phyloP scores from a whole-genome alignment of 2,888 invertebrate species.

The Hyposoter dolosus region DNA sequence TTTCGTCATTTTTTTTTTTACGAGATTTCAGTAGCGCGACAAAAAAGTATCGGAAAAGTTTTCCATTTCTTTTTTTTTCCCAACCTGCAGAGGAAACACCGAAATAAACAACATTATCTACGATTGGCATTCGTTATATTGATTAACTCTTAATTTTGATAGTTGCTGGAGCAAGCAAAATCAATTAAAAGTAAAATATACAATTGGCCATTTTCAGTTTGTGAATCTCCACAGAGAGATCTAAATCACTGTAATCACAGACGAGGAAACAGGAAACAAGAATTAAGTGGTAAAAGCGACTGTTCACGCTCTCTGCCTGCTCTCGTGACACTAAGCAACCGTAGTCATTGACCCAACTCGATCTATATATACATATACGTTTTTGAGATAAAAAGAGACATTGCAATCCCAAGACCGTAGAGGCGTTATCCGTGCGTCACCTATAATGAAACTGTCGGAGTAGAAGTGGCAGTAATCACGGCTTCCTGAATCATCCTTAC shows the following conservation, averaged over 20 bases:
- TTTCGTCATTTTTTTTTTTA: not conserved
- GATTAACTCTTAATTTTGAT: not conserved
- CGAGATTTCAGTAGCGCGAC: not conserved
- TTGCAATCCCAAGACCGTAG: slow-evolving; percentile 14
- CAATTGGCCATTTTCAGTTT: not conserved
- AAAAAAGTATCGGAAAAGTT: not conserved
- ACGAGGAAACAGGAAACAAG: slow-evolving; percentile 49
- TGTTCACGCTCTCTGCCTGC: slow-evolving; percentile 4
- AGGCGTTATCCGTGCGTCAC: slow-evolving; percentile 33
- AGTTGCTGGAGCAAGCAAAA: not conserved
- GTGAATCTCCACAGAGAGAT: not conserved
- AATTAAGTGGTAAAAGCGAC: slow-evolving; percentile 47
- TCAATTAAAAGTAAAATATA: not conserved
- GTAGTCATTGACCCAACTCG: slow-evolving; percentile 55
- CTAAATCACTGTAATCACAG: slow-evolving; percentile 2
- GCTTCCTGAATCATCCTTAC: slow-evolving; percentile 65
- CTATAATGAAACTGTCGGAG: slow-evolving; percentile 26
- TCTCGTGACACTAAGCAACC: slow-evolving; percentile 40
- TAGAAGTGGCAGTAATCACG: slow-evolving; percentile 66
- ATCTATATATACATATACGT: slow-evolving; percentile 7
- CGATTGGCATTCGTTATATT: not conserved
- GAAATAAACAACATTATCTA: not conserved
- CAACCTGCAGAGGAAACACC: not conserved
- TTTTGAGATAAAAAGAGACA: slow-evolving; percentile 24
- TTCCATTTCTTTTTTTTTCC: not conserved